Percentiles rank a stretch among this genome's conserved stretches.
These are phyloP conservation scores for Philereme transversata DNA, from an alignment of 2,888 invertebrate genomes.

Conservation along the genomic window DNA sequence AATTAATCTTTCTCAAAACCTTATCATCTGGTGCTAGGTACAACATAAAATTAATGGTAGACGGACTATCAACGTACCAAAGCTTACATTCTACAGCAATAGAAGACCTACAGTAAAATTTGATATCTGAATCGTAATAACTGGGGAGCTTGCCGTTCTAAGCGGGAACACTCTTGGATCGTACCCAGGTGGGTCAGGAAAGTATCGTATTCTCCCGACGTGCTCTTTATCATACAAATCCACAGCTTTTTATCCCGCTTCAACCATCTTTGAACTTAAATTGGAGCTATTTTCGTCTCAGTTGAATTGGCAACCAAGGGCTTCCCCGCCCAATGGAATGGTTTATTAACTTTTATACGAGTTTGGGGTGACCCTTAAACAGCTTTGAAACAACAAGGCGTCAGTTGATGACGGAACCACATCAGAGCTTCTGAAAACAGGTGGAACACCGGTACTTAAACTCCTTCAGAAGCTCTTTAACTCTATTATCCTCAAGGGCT, in stretches of 20 bases:
- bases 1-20: slow-evolving; percentile 26
- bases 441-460: no score
- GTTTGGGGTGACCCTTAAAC: no score
- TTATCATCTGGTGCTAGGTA: slow-evolving; percentile 58
- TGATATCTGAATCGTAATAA: slow-evolving; percentile 67
- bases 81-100: slow-evolving; percentile 66
- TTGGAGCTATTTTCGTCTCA: slow-evolving; percentile 47
- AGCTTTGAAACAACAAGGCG: no score
- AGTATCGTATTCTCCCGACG: slow-evolving; percentile 64
- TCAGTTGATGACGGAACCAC: no score
- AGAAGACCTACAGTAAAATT: slow-evolving; percentile 67
- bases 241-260: slow-evolving; percentile 55
- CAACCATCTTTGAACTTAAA: slow-evolving; percentile 58
- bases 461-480: no score
- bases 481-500: no score
- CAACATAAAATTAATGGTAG: slow-evolving; percentile 61
- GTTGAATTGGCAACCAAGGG: slow-evolving; percentile 54
- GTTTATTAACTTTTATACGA: slow-evolving; percentile 58
- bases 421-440: no score
- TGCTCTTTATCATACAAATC: slow-evolving; percentile 72
- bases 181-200: slow-evolving; percentile 71
- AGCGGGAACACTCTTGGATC: slow-evolving; percentile 62
- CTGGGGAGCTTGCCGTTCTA: slow-evolving; percentile 49
- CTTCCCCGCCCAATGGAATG: slow-evolving; percentile 62
- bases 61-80: slow-evolving; percentile 65